A percentile compares a stretch with the other conserved stretches of the same genome.
phyloP scores from a whole-genome alignment of 2,113 vertebrate species.

The Panurus biarmicus region DNA sequence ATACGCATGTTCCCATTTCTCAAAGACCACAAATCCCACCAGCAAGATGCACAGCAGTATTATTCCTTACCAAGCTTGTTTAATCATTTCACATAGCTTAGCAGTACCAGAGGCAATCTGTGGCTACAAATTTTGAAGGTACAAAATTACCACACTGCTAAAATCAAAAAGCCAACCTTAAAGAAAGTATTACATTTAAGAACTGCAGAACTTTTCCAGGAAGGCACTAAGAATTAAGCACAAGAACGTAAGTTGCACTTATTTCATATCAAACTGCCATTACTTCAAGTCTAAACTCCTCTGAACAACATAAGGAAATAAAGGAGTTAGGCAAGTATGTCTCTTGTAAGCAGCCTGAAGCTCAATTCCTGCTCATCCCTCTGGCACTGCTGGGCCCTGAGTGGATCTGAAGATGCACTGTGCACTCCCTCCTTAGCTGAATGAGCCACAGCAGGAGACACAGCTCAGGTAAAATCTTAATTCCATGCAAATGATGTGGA shows the following conservation, averaged over 20 bases:
- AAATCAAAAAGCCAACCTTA: neutral
- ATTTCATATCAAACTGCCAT: neutral
- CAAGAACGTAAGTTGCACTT: neutral
- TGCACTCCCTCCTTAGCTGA: neutral
- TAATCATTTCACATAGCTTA: neutral
- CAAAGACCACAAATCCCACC: neutral
- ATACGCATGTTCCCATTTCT: fast-evolving
- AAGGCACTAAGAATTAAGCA: neutral
- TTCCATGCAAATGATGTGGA: neutral
- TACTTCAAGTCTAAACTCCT: neutral
- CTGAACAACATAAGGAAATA: neutral
- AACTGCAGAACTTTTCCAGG: neutral
- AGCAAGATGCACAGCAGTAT: neutral
- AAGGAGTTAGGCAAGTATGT: neutral
- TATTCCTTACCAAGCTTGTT: neutral
- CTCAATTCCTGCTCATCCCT: neutral
- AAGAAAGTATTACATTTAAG: neutral
- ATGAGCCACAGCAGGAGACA: neutral
- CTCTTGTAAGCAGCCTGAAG: neutral
- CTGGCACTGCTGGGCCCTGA: neutral
- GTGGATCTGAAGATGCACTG: neutral
- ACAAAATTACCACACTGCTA: neutral
- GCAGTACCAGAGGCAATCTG: neutral
- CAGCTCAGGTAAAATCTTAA: neutral
- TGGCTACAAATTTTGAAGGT: neutral